Evolutionary conservation across 2,113 vertebrate species (phyloP).

Genomic region (Strix uralensis): DNA sequence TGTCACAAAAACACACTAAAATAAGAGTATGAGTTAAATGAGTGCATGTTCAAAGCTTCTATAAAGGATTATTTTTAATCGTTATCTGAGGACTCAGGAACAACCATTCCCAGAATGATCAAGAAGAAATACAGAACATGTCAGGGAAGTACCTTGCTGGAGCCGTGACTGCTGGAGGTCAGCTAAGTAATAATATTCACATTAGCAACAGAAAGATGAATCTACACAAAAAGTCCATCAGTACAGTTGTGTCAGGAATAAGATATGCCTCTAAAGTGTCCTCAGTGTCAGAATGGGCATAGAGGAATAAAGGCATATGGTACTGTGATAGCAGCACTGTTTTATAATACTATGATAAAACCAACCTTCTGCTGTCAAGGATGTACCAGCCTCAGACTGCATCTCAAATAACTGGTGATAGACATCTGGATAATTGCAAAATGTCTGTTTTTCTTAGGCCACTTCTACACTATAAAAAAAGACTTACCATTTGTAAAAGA

Average conservation of each 20-base stretch:
- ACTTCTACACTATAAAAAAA: not conserved
- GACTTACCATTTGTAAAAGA: not conserved
- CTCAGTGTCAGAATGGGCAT: fast-evolving
- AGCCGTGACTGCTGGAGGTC: not conserved
- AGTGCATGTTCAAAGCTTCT: not conserved
- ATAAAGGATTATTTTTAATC: not conserved
- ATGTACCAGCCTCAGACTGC: not conserved
- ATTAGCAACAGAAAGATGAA: not conserved
- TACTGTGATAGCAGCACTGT: not conserved
- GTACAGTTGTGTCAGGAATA: not conserved
- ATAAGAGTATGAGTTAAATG: not conserved
- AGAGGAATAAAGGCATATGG: not conserved
- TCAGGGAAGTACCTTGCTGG: not conserved
- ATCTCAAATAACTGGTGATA: not conserved
- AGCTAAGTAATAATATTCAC: not conserved
- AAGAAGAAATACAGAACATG: not conserved
- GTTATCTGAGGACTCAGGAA: not conserved
- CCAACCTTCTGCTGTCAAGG: not conserved
- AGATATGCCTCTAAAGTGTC: not conserved
- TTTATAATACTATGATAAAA: not conserved
- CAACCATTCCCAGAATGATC: not conserved
- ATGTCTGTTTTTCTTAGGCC: not conserved
- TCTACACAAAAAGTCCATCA: not conserved
- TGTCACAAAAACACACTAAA: not conserved
- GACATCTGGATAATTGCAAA: not conserved